Evolutionary conservation across 2,888 invertebrate genomes (phyloP).

Genomic region (Gnatocerus cornutus): DNA sequence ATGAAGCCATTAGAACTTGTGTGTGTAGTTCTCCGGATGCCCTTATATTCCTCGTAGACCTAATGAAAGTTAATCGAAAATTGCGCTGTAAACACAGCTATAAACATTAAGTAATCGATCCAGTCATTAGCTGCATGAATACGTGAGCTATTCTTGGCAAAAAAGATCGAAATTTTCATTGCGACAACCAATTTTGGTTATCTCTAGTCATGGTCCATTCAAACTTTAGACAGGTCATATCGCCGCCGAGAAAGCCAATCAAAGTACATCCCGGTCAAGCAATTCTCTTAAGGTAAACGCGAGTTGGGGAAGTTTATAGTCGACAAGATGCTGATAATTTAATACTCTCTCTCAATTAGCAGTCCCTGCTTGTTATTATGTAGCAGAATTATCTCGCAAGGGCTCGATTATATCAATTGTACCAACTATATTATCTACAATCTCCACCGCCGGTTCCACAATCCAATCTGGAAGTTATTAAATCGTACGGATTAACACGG

Average conservation of each 20-base stretch:
- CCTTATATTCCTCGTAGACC: too few relatives aligned
- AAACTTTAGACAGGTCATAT: slow-evolving; percentile 22
- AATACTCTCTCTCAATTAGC: slow-evolving; percentile 67
- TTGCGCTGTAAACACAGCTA: too few relatives aligned
- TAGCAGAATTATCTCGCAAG: slow-evolving; percentile 65
- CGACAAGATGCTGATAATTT: slow-evolving; percentile 66
- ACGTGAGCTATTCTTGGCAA: background rate
- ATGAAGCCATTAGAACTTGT: too few relatives aligned
- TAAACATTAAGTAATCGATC: too few relatives aligned
- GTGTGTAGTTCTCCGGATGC: too few relatives aligned
- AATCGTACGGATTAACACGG: slow-evolving; percentile 36
- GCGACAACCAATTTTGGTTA: background rate
- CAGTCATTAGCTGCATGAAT: too few relatives aligned
- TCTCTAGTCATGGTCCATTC: background rate
- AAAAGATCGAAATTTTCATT: background rate
- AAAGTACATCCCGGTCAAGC: slow-evolving; percentile 32
- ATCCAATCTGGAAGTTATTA: slow-evolving; percentile 44
- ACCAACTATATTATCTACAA: slow-evolving; percentile 52
- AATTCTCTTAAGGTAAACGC: slow-evolving; percentile 38
- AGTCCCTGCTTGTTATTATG: slow-evolving; percentile 65
- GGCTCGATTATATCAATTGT: slow-evolving; percentile 65
- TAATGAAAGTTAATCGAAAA: too few relatives aligned
- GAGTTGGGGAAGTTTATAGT: slow-evolving; percentile 60
- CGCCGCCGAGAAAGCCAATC: background rate
- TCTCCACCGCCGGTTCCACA: slow-evolving; percentile 35